Evolutionary conservation across 2,888 invertebrate genomes (phyloP).

Genomic region (Xanthia togata): DNA sequence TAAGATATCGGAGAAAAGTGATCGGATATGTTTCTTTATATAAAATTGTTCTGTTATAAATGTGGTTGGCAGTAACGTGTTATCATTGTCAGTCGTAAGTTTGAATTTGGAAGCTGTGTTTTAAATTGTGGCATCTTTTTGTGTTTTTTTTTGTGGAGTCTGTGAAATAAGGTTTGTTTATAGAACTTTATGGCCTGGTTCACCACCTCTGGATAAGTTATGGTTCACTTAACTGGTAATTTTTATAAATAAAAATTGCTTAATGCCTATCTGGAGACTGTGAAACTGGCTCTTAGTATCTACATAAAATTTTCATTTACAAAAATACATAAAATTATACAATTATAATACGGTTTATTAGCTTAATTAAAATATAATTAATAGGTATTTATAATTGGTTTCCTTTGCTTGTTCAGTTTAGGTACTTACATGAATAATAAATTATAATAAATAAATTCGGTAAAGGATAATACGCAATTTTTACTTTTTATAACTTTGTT

Average conservation of each 20-base stretch:
- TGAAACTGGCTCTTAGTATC: not conserved
- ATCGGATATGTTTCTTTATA: not conserved
- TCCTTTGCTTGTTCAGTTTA: not conserved
- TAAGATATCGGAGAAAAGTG: slow-evolving; percentile 47
- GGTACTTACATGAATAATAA: not conserved
- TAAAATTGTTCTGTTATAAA: not conserved
- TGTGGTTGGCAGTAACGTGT: slow-evolving; percentile 20
- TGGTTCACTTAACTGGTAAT: too few species aligned
- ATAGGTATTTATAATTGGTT: not conserved
- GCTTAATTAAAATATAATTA: not conserved
- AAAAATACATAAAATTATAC: not conserved
- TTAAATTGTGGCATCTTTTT: slow-evolving; percentile 3
- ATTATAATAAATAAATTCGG: not conserved
- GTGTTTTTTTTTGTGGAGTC: slow-evolving; percentile 3
- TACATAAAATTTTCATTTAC: too few species aligned
- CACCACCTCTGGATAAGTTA: not conserved
- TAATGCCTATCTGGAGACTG: not conserved
- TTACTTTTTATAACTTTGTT: not conserved
- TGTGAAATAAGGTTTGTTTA: slow-evolving; percentile 37
- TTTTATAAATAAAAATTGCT: not conserved
- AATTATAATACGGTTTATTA: not conserved
- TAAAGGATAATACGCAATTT: not conserved
- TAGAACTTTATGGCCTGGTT: not conserved
- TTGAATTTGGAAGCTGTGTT: slow-evolving; percentile 36
- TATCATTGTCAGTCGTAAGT: slow-evolving; percentile 1